Evolutionary conservation across 2,888 invertebrate genomes (phyloP).

Genomic region (Drosophila fungiperda): DNA sequence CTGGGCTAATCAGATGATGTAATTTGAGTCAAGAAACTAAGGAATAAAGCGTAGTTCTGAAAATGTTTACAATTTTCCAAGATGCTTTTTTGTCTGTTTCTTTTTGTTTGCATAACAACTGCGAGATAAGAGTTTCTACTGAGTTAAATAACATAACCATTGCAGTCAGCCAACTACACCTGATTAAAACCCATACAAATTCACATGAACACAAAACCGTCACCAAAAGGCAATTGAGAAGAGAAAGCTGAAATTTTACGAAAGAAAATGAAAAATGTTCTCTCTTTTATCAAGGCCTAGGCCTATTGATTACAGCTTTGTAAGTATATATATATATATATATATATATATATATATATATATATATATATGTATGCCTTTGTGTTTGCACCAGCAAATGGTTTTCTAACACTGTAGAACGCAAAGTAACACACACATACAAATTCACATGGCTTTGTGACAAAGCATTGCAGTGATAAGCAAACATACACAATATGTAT

Average conservation of each 20-base stretch:
- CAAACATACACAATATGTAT: not conserved
- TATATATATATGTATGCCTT: not conserved
- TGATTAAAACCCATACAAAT: constrained; percentile 69
- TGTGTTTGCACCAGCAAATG: not conserved
- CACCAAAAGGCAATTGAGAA: constrained; percentile 15
- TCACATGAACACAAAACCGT: constrained; percentile 26
- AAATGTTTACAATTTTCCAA: constrained; percentile 7
- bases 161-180: constrained; percentile 15
- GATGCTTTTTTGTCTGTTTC: not conserved
- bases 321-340: not conserved
- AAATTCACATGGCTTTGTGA: not conserved
- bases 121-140: constrained; percentile 54
- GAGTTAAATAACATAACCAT: constrained; percentile 64
- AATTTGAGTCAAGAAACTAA: not conserved
- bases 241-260: constrained; percentile 27
- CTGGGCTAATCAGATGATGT: not conserved
- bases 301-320: constrained; percentile 61
- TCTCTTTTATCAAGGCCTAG: constrained; percentile 55
- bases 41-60: constrained; percentile 15
- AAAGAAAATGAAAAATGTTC: not conserved
- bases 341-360: not conserved
- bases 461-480: not conserved
- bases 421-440: constrained; percentile 7
- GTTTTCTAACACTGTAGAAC: constrained; percentile 7
- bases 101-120: constrained; percentile 56